Evolutionary conservation across 2,888 invertebrate genomes (phyloP), one percentile per base, ranked within the genome.

Genomic region (Drosophila stalkeri): DNA sequence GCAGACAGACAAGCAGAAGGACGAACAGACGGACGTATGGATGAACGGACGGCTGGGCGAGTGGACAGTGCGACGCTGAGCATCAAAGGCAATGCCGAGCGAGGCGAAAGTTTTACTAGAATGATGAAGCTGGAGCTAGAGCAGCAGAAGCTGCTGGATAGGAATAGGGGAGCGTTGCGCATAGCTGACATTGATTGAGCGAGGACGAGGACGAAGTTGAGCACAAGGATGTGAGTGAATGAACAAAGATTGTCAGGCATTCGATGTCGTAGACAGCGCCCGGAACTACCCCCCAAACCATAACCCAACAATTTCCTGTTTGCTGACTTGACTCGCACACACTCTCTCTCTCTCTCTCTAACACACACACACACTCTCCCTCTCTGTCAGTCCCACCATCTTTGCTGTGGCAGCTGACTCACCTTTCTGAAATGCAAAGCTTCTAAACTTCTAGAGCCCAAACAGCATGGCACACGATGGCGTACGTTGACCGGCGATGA

Each of bases 161-260:
- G 18, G 14, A 5, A 20, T 0, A 20, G 14, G 23, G 11, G 37
- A 16, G 12, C 43, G 46, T 61, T 20, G 12, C 51, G 49, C 65
- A 63, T 61, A 54, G 79, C 76, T 79, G 87, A 85, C 85, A 84
- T 80, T 85, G 85, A 85, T 87, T 87, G 87, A 85, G 82, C 80
- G 85, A 74, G 80, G 75, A 71, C 61, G 59, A 65, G 64, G 16
- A 37, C 54, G 31, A 49, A 55, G 61, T 46, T 57, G 54, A 49
- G 59, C 23, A 16, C 31, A 55, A 49, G 61, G 64, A 72, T 78
- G 78, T 66, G 69, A 65, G 66, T 69, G 76, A 71, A 73, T 69
- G 64, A 68, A 60, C 71, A 71, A 76, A 81, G 82, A 78, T 81
- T 81, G 76, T 55, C 47, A 63, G 62, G 60, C 60, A 76, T 64